Evolutionary conservation across 35 echinoderm and acorn worm species (phyloP).

Genomic region (Amphiura filiformis): DNA sequence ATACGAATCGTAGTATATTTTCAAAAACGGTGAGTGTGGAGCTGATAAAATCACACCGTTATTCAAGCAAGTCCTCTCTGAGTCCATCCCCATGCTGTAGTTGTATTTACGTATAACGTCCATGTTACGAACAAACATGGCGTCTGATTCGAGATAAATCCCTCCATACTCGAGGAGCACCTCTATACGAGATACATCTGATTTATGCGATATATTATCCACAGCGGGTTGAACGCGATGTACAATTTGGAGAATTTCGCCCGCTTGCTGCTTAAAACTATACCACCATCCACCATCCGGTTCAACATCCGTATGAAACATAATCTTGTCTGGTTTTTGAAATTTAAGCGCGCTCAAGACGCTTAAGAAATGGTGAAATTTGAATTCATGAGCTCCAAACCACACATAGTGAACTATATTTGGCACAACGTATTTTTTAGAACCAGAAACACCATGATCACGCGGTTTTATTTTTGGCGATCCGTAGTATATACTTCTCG

Average conservation of each 20-base stretch:
- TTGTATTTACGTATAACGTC: background rate
- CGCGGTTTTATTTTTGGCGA: background rate
- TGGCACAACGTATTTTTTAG: background rate
- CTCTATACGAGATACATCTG: background rate
- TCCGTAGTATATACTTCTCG: background rate
- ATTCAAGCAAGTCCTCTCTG: background rate
- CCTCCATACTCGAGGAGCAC: background rate
- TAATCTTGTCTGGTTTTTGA: constrained; percentile 8
- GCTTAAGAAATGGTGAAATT: background rate
- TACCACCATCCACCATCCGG: background rate
- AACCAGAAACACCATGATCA: background rate
- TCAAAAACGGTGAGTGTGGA: background rate
- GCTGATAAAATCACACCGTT: background rate
- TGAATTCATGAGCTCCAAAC: background rate
- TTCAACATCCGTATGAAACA: background rate
- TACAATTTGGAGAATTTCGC: background rate
- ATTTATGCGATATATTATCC: background rate
- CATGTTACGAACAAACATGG: background rate
- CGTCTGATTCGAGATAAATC: background rate
- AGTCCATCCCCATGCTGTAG: constrained; percentile 3
- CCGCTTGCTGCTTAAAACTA: background rate
- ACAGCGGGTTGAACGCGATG: background rate
- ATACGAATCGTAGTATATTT: background rate
- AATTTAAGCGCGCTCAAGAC: background rate
- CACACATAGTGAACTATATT: background rate